Base-by-base conservation (phyloP, 92 coral and sea anemone genomes). In the Porites cylindrica region DNA sequence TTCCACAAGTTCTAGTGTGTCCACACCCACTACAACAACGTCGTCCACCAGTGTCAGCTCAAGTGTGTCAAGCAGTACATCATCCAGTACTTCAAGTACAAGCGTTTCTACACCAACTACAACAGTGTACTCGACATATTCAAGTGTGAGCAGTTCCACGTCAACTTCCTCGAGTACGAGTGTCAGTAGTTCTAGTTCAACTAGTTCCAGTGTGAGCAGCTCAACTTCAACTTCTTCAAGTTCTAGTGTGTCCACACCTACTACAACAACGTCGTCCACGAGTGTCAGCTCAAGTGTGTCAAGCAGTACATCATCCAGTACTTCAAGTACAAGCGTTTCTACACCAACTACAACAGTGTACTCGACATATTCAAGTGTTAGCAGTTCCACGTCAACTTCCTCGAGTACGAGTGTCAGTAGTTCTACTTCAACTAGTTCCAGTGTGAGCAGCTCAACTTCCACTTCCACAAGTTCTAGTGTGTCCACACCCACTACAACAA, bases 371-470 rank as follows among this genome's bases (percentile, higher is more conserved):
- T 29, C 64, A 61, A 83, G 61, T 23, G 26, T 23, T 0, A 86
- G 90, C 54, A 50, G 80, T 7, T 86, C 90, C 6, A 54, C 83
- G 21, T 24, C 85, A 7, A 70, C 87, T 14, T 32, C 85, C 1
- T 86, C 91, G 6, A 79, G 74, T 54, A 47, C 60, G n/a, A 72
- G 59, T 72, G 21, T 62, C 11, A 56, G 13, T 56, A 10, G 72
- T 74, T 11, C 20, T 83, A 80, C 82, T 89, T 85, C 91, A 64
- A 54, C 66, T 10, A 62, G 86, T 16, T 56, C 81, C 7, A 77
- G n/a, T 62, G n/a, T 62, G 10, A 60, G 52, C 54, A 60, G 43
- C 13, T 14, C 83, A 61, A 19, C 72, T 1, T 58, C 83, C 0
- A 87, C 74, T 14, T 67, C 72, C 0, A 18, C 66, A 3, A 58